Conservation (phyloP, 2,113 vertebrate genomes). For the Baryphthengus martii region DNA sequence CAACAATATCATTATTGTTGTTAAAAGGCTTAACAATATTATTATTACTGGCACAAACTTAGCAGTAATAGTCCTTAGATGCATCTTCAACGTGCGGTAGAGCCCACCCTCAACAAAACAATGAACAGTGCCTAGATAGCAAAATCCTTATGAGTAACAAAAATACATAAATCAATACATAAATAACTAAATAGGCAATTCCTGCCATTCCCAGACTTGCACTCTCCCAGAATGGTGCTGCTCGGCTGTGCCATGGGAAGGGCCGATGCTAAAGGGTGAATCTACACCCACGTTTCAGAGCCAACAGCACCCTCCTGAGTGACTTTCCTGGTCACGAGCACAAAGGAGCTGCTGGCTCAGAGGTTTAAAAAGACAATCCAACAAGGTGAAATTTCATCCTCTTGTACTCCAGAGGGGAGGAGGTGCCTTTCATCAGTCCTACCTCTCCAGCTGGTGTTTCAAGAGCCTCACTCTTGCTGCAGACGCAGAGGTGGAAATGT, state of each 20-base stretch:
- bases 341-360: neutral
- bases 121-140: neutral
- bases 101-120: neutral
- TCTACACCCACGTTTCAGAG: neutral
- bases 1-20: too few species aligned
- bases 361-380: neutral
- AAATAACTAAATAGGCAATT: neutral
- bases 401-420: neutral
- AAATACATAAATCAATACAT: neutral
- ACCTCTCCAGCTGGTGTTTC: neutral
- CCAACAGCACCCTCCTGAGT: neutral
- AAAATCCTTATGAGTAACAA: neutral
- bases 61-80: neutral
- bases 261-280: neutral
- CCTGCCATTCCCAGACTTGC: neutral
- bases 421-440: neutral
- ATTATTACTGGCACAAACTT: neutral
- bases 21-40: too few species aligned
- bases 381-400: constrained; percentile 24
- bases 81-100: neutral
- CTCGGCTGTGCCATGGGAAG: neutral
- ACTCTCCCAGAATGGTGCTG: neutral
- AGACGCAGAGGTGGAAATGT: neutral
- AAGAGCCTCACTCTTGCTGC: neutral
- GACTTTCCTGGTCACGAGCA: neutral